phyloP scores from a whole-genome alignment of 2,888 invertebrate species.

The Lutraria lutraria region DNA sequence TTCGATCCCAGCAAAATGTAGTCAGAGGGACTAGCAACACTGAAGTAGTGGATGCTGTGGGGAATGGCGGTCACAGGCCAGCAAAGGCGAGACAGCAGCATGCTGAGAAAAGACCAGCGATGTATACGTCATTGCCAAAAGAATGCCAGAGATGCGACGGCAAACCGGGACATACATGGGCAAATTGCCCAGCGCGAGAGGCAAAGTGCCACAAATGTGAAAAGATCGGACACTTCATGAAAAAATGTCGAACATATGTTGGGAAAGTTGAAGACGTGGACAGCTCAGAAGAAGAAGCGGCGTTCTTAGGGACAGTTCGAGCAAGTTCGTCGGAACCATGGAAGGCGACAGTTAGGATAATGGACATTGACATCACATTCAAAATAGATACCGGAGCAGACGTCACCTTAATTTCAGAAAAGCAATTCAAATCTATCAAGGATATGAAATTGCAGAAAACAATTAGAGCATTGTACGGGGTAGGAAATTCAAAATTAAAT shows the following conservation, averaged over 20 bases:
- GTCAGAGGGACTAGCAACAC: constrained; percentile 10
- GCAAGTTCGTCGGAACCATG: constrained; percentile 40
- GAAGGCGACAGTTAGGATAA: constrained; percentile 20
- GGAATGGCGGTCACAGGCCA: constrained; percentile 38
- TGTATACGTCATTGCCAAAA: neutral
- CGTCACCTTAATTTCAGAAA: constrained; percentile 45
- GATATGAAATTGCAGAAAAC: neutral
- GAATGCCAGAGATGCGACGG: neutral
- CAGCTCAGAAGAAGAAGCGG: neutral
- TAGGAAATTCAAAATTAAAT: constrained; percentile 18
- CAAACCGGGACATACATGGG: constrained; percentile 4
- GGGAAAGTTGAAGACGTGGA: neutral
- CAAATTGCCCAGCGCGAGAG: constrained; percentile 38
- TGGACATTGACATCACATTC: constrained; percentile 46
- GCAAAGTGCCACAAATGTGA: constrained; percentile 34
- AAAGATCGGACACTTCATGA: constrained; percentile 32
- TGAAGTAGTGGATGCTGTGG: neutral
- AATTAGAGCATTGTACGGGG: constrained; percentile 1
- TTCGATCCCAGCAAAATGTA: constrained; percentile 32
- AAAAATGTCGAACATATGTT: neutral
- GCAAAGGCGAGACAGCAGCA: neutral
- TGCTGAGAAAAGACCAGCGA: neutral
- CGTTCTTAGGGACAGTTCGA: neutral
- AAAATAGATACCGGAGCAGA: constrained; percentile 70
- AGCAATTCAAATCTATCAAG: neutral